phyloP scores from a whole-genome alignment of 2,888 invertebrate species.

The Thelaira solivaga region DNA sequence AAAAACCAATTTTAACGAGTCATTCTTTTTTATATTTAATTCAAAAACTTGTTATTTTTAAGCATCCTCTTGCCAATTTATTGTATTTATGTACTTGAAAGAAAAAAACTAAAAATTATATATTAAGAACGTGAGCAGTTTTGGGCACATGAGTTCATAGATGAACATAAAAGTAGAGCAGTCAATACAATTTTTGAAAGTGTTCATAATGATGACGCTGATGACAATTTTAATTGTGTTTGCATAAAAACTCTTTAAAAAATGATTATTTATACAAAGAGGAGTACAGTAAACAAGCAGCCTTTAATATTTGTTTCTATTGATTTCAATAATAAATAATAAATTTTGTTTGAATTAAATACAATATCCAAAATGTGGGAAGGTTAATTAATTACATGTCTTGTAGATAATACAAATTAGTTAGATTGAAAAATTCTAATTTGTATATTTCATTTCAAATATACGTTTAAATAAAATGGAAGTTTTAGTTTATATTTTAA shows the following conservation, averaged over 20 bases:
- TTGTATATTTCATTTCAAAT: no score
- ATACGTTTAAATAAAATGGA: no score
- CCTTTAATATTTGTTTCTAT: neutral
- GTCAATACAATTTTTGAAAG: constrained; percentile 38
- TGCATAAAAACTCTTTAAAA: neutral
- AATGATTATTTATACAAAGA: neutral
- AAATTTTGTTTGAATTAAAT: neutral
- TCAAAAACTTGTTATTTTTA: neutral
- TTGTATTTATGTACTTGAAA: constrained; percentile 4
- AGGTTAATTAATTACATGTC: no score
- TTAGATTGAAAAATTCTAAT: no score
- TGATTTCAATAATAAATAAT: constrained; percentile 6
- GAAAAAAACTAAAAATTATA: neutral
- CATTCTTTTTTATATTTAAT: neutral
- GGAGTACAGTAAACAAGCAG: neutral
- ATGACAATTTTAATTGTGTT: constrained; percentile 26
- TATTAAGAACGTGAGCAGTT: constrained; percentile 32
- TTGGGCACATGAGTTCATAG: constrained; percentile 33
- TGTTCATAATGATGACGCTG: constrained; percentile 19
- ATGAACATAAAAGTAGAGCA: constrained; percentile 46
- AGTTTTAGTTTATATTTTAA: no score
- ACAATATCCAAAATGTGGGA: no score
- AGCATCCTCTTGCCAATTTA: constrained; percentile 33
- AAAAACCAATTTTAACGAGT: neutral
- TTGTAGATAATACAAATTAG: no score